Conservation (phyloP, 1,140 invertebrate genomes). For the Lycorma delicatula region DNA sequence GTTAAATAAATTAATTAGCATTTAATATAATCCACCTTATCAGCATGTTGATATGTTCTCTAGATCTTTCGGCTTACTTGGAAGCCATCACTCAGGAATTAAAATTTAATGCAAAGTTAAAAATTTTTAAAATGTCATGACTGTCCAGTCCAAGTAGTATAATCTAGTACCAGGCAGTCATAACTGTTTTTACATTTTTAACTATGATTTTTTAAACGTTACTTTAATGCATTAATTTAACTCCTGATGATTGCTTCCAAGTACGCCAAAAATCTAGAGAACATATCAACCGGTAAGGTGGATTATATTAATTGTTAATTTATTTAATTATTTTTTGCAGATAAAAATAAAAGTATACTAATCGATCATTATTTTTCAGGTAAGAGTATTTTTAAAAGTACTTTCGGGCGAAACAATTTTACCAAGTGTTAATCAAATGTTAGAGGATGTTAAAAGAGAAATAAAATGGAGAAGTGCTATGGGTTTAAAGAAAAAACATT, state of each 20-base stretch:
- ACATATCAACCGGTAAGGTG: not conserved
- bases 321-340: not conserved
- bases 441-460: not conserved
- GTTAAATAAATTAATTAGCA: no score
- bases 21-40: no score
- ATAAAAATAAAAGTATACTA: no score
- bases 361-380: no score
- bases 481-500: conserved; percentile 13
- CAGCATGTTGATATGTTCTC: no score
- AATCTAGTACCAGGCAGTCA: no score
- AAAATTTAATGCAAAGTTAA: no score
- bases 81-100: no score
- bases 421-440: not conserved
- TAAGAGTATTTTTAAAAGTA: not conserved
- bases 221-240: not conserved
- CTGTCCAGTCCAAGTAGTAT: no score
- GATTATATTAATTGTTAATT: not conserved
- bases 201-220: not conserved
- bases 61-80: no score
- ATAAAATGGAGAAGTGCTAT: not conserved
- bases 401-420: not conserved
- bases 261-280: not conserved
- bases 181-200: no score
- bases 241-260: not conserved
- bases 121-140: no score